Evolutionary conservation across 35 echinoderm and acorn worm species (phyloP).

Genomic region (Apostichopus japonicus): DNA sequence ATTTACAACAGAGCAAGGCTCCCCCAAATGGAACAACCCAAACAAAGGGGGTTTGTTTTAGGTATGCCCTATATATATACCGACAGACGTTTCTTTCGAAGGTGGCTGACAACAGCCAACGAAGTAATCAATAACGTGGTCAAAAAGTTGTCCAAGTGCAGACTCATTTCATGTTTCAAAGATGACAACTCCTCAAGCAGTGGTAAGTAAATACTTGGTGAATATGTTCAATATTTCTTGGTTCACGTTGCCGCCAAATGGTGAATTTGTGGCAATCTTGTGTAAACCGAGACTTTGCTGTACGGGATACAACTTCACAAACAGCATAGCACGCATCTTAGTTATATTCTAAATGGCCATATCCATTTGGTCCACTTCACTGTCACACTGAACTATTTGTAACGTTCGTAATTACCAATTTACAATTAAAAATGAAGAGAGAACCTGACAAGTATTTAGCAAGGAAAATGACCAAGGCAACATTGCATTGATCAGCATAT

Average conservation of each 20-base stretch:
- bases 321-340: no score
- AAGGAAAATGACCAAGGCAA: no score
- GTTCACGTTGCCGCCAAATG: no score
- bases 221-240: neutral
- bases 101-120: constrained; percentile 45
- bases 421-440: no score
- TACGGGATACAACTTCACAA: neutral
- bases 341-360: no score
- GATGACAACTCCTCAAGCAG: constrained; percentile 54
- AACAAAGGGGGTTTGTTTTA: neutral
- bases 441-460: no score
- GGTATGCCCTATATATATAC: constrained; percentile 43
- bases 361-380: no score
- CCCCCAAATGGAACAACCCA: neutral
- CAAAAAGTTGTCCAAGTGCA: neutral
- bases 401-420: no score
- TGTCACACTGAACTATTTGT: no score
- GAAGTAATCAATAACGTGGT: neutral
- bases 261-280: neutral
- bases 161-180: neutral
- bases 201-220: neutral
- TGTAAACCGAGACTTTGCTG: neutral
- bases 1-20: no score
- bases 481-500: no score
- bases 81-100: constrained; percentile 2